phyloP scores from a whole-genome alignment of 2,888 invertebrate species.

The Pandemis heparana region DNA sequence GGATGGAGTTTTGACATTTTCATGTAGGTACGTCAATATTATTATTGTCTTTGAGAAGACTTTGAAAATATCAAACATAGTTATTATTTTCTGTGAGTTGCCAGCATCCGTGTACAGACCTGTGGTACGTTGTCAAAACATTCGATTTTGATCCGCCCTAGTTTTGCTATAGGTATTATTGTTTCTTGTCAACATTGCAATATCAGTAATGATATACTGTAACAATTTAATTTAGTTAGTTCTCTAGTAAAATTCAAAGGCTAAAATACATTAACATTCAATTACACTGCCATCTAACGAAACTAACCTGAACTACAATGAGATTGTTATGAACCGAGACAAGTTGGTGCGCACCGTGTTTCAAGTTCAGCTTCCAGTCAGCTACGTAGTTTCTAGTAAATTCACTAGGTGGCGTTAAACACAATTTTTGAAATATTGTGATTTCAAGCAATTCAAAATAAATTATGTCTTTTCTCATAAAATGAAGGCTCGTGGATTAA shows the following conservation, averaged over 20 bases:
- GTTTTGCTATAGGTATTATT: too few species aligned
- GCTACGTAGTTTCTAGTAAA: neutral
- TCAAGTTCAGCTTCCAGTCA: neutral
- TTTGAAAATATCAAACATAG: neutral
- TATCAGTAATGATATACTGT: too few species aligned
- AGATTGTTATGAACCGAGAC: neutral
- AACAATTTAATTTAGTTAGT: too few species aligned
- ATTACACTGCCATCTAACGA: neutral
- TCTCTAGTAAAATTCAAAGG: too few species aligned
- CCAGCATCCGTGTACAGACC: neutral
- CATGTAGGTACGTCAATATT: neutral
- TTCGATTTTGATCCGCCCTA: too few species aligned
- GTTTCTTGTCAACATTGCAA: too few species aligned
- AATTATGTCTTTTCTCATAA: too few species aligned
- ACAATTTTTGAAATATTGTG: neutral
- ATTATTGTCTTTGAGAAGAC: neutral
- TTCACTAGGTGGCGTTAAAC: constrained; percentile 3
- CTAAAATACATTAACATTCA: too few species aligned
- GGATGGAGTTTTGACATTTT: neutral
- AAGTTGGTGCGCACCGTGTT: neutral
- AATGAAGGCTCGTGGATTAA: too few species aligned
- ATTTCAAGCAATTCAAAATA: too few species aligned
- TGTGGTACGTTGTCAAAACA: too few species aligned
- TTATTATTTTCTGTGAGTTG: neutral
- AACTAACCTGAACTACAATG: neutral